These are phyloP conservation scores for Gisinianus flammeolus DNA, from an alignment of 2,888 invertebrate genomes.

Conservation along the genomic window DNA sequence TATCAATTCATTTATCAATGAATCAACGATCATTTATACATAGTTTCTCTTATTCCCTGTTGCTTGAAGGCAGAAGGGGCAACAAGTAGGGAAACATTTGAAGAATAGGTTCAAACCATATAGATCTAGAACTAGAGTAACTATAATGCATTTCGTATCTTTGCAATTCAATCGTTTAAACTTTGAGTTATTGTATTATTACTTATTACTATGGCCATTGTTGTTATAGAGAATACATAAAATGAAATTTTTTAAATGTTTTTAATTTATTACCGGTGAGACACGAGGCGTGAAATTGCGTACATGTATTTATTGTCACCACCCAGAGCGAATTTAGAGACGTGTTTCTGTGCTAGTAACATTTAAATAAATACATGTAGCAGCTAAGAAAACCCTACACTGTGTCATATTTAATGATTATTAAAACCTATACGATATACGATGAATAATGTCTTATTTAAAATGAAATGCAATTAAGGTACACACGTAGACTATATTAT, in stretches of 20 bases:
- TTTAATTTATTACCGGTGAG: slow-evolving; percentile 15
- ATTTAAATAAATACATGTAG: background rate
- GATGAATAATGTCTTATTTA: no score
- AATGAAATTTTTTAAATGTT: background rate
- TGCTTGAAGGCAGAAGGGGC: no score
- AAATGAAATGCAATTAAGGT: no score
- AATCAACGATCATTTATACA: background rate
- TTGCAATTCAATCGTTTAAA: no score
- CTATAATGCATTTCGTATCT: background rate
- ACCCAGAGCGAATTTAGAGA: slow-evolving; percentile 11
- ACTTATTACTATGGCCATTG: no score
- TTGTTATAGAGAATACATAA: no score
- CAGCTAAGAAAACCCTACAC: background rate
- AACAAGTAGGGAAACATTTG: no score
- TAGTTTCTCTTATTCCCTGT: slow-evolving; percentile 4
- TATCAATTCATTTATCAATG: background rate
- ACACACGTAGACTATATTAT: no score
- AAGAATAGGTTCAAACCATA: no score
- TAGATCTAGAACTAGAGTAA: background rate
- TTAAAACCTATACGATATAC: background rate
- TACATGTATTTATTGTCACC: background rate
- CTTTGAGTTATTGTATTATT: no score
- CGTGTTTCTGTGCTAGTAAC: background rate
- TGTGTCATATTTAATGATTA: background rate
- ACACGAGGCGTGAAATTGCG: slow-evolving; percentile 14